A percentile compares a stretch with the other conserved stretches of the same genome.
Conservation (phyloP, 2,113 vertebrate genomes). For the Sinocyclocheilus maitianheensis region DNA sequence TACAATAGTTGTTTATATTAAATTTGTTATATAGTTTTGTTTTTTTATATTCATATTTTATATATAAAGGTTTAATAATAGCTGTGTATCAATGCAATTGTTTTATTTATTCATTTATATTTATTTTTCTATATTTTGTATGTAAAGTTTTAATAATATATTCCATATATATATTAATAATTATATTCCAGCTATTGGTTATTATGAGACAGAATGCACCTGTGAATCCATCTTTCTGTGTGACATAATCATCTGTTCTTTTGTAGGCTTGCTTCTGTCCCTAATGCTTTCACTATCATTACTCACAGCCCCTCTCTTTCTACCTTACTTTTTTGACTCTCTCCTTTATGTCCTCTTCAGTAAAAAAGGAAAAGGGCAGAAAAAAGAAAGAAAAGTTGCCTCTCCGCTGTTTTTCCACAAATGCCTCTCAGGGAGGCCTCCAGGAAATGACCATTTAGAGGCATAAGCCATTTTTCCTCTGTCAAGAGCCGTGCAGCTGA, state of each 20-base stretch:
- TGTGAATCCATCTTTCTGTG: background rate
- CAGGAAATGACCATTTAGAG: conserved; percentile 52
- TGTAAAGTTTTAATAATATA: background rate
- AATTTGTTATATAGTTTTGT: too few relatives aligned
- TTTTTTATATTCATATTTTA: background rate
- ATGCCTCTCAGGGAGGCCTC: conserved; percentile 24
- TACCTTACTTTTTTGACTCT: conserved; percentile 2
- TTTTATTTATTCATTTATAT: background rate
- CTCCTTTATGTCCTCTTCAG: background rate
- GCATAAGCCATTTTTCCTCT: conserved; percentile 24
- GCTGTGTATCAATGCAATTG: background rate
- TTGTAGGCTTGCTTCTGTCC: background rate
- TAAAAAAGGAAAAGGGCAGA: background rate
- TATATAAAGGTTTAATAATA: background rate
- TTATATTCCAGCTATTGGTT: background rate
- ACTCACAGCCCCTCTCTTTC: background rate
- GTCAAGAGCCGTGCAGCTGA: conserved; percentile 5
- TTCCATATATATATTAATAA: too few relatives aligned
- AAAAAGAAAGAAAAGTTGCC: conserved; percentile 17
- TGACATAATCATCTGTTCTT: conserved; percentile 12
- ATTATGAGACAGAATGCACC: background rate
- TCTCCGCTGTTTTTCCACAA: background rate
- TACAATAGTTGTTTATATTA: too few relatives aligned
- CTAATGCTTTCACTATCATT: conserved; percentile 20
- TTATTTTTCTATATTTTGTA: background rate